phyloP scores from a whole-genome alignment of 2,888 invertebrate genomes.

The Ecliptopera silaceata region DNA sequence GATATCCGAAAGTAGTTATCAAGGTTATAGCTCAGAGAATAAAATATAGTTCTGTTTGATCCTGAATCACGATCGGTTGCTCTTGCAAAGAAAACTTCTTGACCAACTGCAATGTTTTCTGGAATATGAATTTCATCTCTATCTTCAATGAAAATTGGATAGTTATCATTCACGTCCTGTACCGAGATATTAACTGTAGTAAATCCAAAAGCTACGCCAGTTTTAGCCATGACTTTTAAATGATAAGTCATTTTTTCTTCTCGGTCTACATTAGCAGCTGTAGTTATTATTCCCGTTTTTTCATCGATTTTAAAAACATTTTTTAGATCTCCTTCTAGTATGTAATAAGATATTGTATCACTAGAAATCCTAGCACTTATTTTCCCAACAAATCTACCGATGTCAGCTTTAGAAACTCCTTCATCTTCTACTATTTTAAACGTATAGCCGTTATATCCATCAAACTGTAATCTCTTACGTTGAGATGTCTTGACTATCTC shows the following conservation, averaged over 20 bases:
- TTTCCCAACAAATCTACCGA: slow-evolving; percentile 89
- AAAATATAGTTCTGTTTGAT: slow-evolving; percentile 93
- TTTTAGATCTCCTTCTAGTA: slow-evolving; percentile 90
- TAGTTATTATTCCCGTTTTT: slow-evolving; percentile 89
- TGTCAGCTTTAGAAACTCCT: slow-evolving; percentile 82
- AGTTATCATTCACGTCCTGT: slow-evolving; percentile 95
- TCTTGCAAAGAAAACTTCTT: slow-evolving; percentile 94
- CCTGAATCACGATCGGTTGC: slow-evolving; percentile 95
- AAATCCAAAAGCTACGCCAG: slow-evolving; percentile 89
- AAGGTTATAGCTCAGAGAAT: slow-evolving; percentile 90
- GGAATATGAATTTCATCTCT: slow-evolving; percentile 90
- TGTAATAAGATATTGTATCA: slow-evolving; percentile 88
- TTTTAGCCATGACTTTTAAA: slow-evolving; percentile 91
- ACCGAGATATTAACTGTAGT: slow-evolving; percentile 91
- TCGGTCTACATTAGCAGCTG: slow-evolving; percentile 91
- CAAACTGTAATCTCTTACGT: slow-evolving; percentile 89
- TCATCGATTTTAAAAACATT: slow-evolving; percentile 92
- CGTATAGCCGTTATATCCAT: slow-evolving; percentile 89
- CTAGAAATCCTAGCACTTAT: slow-evolving; percentile 85
- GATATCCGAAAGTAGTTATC: slow-evolving; percentile 93
- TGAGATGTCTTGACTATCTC: slow-evolving; percentile 90
- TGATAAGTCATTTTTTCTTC: slow-evolving; percentile 90
- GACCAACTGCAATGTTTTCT: slow-evolving; percentile 96
- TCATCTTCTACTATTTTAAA: slow-evolving; percentile 93
- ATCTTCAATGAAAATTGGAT: slow-evolving; percentile 91